These are phyloP conservation scores for Sylvilagus bachmani DNA, from an alignment of 2,113 vertebrate species.

Conservation along the genomic window DNA sequence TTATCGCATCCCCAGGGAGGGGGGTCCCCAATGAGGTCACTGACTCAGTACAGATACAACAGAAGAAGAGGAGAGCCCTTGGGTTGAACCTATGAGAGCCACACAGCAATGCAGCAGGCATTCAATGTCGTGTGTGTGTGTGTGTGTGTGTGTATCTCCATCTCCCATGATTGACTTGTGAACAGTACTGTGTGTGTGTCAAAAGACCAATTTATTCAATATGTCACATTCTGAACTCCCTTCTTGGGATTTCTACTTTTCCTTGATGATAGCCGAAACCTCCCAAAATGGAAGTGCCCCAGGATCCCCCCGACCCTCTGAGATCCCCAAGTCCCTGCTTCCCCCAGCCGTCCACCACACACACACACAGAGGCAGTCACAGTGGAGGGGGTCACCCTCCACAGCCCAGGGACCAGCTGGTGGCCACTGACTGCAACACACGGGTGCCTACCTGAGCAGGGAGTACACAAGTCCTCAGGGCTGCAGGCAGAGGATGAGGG, in stretches of 20 bases:
- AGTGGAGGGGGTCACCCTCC: accelerated
- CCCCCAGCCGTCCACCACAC: neutral
- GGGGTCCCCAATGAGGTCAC: neutral
- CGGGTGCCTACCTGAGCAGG: neutral
- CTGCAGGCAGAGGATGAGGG: neutral
- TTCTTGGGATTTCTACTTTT: neutral
- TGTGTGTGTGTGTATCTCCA: neutral
- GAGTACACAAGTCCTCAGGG: neutral
- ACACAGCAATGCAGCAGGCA: too few species aligned
- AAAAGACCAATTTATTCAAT: neutral
- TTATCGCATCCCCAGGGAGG: neutral
- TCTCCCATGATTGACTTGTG: neutral
- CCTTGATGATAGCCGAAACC: neutral
- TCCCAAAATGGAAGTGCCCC: neutral
- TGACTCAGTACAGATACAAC: neutral
- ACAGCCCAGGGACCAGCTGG: neutral
- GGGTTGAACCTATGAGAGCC: neutral
- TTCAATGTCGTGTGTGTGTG: neutral
- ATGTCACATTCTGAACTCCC: neutral
- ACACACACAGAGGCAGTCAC: too few species aligned
- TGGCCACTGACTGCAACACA: neutral
- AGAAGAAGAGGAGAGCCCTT: neutral
- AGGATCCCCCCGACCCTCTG: neutral
- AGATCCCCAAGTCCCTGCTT: neutral
- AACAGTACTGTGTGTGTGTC: neutral